Conservation (phyloP, 2,888 invertebrate species). For the Pammene fasciana region DNA sequence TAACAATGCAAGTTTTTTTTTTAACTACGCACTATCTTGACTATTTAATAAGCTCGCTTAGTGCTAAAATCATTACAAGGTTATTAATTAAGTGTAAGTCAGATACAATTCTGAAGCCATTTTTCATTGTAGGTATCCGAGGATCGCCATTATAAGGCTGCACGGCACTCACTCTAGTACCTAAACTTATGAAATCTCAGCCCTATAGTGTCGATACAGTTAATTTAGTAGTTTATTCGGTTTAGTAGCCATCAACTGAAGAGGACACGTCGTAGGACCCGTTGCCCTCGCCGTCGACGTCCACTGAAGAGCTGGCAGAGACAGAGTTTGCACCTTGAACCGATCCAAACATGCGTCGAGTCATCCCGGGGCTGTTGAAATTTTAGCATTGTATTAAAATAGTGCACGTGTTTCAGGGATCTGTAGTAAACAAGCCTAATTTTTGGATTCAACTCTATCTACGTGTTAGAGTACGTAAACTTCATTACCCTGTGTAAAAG, state of each 20-base stretch:
- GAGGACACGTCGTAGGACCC: constrained; percentile 64
- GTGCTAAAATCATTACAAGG: too few relatives aligned
- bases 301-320: constrained; percentile 59
- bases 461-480: too few relatives aligned
- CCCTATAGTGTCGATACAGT: too few relatives aligned
- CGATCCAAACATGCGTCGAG: constrained; percentile 53
- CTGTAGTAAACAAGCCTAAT: too few relatives aligned
- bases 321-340: constrained; percentile 52
- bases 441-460: too few relatives aligned
- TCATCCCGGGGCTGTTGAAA: constrained; percentile 55
- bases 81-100: background rate
- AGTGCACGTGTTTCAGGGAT: background rate
- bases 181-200: background rate
- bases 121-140: background rate
- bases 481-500: too few relatives aligned
- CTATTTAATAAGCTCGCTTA: too few relatives aligned
- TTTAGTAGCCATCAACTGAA: constrained; percentile 52
- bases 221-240: background rate
- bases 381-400: background rate
- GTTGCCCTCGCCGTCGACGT: constrained; percentile 57
- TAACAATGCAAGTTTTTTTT: too few relatives aligned
- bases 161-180: background rate
- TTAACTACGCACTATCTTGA: too few relatives aligned
- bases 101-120: background rate
- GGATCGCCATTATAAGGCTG: background rate